A percentile compares a stretch with the other conserved stretches of the same genome.
phyloP scores from a whole-genome alignment of 2,797 vertebrate species.

The Emydoidea blandingii region DNA sequence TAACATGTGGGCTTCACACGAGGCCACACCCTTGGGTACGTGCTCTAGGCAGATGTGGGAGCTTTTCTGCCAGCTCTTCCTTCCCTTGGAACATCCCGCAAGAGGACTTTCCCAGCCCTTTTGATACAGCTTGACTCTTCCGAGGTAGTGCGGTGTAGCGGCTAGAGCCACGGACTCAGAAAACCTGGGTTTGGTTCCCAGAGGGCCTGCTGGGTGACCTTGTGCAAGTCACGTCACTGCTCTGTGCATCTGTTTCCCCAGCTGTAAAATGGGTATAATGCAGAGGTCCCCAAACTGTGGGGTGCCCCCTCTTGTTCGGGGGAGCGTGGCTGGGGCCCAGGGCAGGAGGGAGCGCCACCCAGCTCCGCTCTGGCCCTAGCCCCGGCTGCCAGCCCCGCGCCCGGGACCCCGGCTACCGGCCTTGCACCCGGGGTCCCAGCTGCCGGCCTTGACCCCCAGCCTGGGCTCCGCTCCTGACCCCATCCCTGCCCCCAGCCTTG shows the following conservation, averaged over 20 bases:
- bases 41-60: neutral
- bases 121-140: neutral
- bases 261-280: neutral
- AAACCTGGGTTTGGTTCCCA: neutral
- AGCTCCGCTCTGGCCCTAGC: no score
- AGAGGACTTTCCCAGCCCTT: neutral
- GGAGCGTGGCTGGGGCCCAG: no score
- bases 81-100: neutral
- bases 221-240: neutral
- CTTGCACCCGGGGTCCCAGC: no score
- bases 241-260: neutral
- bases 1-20: neutral
- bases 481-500: no score
- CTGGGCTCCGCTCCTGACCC: no score
- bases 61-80: neutral
- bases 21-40: neutral
- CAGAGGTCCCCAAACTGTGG: no score
- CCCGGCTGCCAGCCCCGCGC: no score
- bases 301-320: no score
- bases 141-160: neutral
- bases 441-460: no score
- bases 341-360: no score
- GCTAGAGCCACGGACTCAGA: neutral
- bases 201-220: neutral
- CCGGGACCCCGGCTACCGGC: no score